Conservation (phyloP, 2,888 invertebrate species). For the Perithous albicinctus region DNA sequence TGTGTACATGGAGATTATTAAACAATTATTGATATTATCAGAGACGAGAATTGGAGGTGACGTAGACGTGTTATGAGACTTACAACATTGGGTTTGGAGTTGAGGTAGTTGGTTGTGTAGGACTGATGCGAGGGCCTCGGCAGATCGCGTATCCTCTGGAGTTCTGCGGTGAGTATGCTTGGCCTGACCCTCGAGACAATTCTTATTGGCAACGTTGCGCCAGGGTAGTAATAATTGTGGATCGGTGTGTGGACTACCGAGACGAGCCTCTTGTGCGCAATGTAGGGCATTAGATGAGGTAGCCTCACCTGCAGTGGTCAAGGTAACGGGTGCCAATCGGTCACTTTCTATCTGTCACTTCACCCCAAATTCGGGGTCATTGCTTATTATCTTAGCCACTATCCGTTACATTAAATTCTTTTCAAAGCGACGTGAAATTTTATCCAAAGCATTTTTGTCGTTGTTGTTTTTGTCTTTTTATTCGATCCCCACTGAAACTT, state of each 20-base stretch:
- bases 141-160: conserved; percentile 83
- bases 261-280: conserved; percentile 84
- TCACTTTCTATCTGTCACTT: conserved; percentile 41
- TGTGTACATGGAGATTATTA: background rate
- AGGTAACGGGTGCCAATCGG: conserved; percentile 55
- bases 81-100: conserved; percentile 90
- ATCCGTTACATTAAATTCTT: background rate
- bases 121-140: conserved; percentile 79
- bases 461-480: background rate
- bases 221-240: conserved; percentile 80
- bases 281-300: conserved; percentile 83
- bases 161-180: conserved; percentile 82
- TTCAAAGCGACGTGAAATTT: background rate
- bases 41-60: background rate
- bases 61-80: conserved; percentile 71
- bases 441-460: background rate
- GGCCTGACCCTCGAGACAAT: conserved; percentile 82
- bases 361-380: background rate
- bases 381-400: background rate
- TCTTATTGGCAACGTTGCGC: conserved; percentile 81
- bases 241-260: conserved; percentile 81
- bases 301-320: conserved; percentile 78
- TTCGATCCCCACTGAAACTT: background rate
- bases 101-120: conserved; percentile 91
- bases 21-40: conserved; percentile 6